A percentile compares a stretch with the other conserved stretches of the same genome.
phyloP scores from a whole-genome alignment of 2,888 invertebrate genomes.

The Yponomeuta evonymella region DNA sequence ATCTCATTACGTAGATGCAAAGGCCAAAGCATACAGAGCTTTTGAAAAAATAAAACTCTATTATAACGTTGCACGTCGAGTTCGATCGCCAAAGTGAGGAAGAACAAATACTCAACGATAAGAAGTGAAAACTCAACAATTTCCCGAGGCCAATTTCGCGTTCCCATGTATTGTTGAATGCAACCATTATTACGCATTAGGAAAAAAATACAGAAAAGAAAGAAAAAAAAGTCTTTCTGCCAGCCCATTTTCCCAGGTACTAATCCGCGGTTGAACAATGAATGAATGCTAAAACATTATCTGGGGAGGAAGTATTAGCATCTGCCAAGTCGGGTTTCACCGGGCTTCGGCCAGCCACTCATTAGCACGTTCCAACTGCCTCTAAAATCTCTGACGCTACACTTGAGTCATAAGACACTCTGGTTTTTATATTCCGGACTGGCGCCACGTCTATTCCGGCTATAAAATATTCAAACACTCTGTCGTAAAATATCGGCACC shows the following conservation, averaged over 20 bases:
- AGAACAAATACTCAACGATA: slow-evolving; percentile 34
- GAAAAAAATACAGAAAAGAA: slow-evolving; percentile 12
- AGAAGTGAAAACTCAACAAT: slow-evolving; percentile 32
- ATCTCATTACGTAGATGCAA: too few species aligned
- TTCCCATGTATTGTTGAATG: slow-evolving; percentile 18
- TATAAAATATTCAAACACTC: slow-evolving; percentile 45
- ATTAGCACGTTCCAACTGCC: slow-evolving; percentile 31
- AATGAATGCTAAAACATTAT: slow-evolving; percentile 36
- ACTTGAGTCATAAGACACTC: slow-evolving; percentile 6
- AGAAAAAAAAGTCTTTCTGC: slow-evolving; percentile 13
- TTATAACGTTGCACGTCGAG: neutral
- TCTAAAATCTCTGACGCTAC: slow-evolving; percentile 4
- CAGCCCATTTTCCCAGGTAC: slow-evolving; percentile 15
- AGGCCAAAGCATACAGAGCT: too few species aligned
- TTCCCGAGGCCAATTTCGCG: slow-evolving; percentile 34
- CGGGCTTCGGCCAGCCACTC: slow-evolving; percentile 33
- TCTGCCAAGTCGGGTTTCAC: slow-evolving; percentile 9
- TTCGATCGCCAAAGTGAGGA: slow-evolving; percentile 25
- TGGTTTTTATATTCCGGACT: slow-evolving; percentile 20
- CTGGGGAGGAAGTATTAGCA: slow-evolving; percentile 38
- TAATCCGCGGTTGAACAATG: slow-evolving; percentile 18
- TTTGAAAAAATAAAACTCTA: neutral
- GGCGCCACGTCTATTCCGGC: slow-evolving; percentile 39
- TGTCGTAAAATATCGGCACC: slow-evolving; percentile 50
- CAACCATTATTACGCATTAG: slow-evolving; percentile 12